A percentile compares a stretch with the other conserved stretches of the same genome.
phyloP scores from a whole-genome alignment of 2,113 vertebrate genomes.

The Elephantulus edwardii region DNA sequence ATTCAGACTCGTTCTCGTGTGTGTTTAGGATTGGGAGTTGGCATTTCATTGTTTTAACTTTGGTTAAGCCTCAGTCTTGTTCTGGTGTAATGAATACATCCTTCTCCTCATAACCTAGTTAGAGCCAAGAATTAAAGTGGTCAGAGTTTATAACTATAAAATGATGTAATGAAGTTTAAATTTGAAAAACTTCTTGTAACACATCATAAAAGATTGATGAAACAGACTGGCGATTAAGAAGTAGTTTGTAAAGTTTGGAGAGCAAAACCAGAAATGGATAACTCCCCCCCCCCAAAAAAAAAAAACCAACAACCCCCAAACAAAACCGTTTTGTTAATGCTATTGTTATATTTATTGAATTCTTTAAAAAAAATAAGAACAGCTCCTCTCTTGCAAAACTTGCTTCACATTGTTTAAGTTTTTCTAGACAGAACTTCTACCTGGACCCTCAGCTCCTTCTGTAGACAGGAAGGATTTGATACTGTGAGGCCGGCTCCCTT shows the following conservation, averaged over 20 bases:
- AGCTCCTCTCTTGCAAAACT: constrained; percentile 58
- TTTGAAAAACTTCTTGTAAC: constrained; percentile 76
- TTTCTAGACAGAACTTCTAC: not conserved
- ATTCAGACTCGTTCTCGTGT: constrained; percentile 55
- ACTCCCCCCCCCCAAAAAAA: too few relatives aligned
- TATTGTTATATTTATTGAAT: constrained; percentile 73
- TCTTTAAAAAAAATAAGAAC: constrained; percentile 62
- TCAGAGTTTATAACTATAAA: constrained; percentile 75
- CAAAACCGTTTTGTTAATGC: constrained; percentile 69
- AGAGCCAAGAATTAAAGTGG: constrained; percentile 64
- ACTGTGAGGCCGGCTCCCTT: constrained; percentile 41
- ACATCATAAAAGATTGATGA: constrained; percentile 81
- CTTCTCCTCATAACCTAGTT: constrained; percentile 52
- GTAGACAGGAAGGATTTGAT: not conserved
- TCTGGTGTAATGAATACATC: constrained; percentile 56
- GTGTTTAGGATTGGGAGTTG: constrained; percentile 6
- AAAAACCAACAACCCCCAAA: not conserved
- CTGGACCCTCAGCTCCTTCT: not conserved
- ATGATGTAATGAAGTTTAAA: constrained; percentile 76
- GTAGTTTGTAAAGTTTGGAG: constrained; percentile 71
- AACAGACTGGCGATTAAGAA: constrained; percentile 80
- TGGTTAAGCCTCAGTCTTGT: not conserved
- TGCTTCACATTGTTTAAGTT: constrained; percentile 11
- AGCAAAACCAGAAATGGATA: constrained; percentile 63
- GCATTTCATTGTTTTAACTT: constrained; percentile 35